These are phyloP conservation scores for Microtus montanus DNA, from an alignment of 2,113 vertebrate genomes.

Conservation along the genomic window DNA sequence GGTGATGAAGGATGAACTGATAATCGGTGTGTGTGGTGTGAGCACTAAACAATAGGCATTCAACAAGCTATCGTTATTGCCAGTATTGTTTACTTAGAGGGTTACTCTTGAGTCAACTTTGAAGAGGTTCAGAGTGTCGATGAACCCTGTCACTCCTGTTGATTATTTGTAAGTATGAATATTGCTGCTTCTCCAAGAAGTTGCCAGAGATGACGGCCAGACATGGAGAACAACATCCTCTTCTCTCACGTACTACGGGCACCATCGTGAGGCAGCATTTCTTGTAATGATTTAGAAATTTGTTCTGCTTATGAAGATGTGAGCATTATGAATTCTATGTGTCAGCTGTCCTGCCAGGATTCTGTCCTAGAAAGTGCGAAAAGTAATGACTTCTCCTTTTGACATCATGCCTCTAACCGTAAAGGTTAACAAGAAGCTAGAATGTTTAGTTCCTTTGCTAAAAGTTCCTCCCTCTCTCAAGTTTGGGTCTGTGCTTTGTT, in stretches of 20 bases:
- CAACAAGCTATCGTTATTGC: background rate
- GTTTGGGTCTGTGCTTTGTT: background rate
- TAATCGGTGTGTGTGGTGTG: background rate
- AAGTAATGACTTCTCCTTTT: background rate
- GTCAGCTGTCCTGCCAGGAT: background rate
- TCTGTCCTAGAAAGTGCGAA: slow-evolving; percentile 17
- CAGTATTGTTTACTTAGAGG: background rate
- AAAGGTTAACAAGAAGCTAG: background rate
- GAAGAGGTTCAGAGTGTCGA: background rate
- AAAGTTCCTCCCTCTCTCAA: background rate
- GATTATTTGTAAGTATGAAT: background rate
- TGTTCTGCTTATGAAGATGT: background rate
- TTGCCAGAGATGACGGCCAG: background rate
- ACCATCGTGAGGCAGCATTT: background rate
- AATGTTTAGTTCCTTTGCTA: background rate
- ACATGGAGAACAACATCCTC: background rate
- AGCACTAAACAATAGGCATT: background rate
- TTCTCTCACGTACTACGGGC: background rate
- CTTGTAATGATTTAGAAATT: background rate
- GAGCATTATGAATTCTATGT: background rate
- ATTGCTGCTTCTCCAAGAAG: slow-evolving; percentile 18
- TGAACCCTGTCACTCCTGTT: background rate
- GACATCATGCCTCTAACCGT: background rate
- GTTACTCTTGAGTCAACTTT: background rate
- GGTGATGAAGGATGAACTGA: background rate